A percentile compares a stretch with the other conserved stretches of the same genome.
These are phyloP conservation scores for Euura lappo DNA, from an alignment of 1,140 invertebrate species.

Conservation along the genomic window DNA sequence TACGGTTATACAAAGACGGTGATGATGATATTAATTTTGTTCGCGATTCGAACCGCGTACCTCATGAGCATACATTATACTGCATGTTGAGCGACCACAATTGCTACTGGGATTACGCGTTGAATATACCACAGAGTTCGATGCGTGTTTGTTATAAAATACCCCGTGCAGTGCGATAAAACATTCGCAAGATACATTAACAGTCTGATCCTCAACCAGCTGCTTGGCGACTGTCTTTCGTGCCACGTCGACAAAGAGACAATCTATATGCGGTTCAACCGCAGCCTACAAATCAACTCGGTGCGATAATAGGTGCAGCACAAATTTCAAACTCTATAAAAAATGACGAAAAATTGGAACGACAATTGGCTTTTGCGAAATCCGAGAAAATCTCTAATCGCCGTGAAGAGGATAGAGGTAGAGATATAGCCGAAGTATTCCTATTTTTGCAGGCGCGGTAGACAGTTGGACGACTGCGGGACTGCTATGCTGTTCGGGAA, in stretches of 20 bases:
- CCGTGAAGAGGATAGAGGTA: neutral
- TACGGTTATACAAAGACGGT: no score
- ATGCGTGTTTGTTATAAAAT: neutral
- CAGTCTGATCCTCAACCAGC: neutral
- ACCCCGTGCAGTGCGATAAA: neutral
- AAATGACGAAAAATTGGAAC: slow-evolving; percentile 3
- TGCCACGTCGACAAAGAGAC: neutral
- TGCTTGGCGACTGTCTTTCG: neutral
- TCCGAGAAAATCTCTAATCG: no score
- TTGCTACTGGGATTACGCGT: neutral
- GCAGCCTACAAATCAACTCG: neutral
- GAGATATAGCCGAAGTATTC: slow-evolving; percentile 26
- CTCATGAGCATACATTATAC: slow-evolving; percentile 5
- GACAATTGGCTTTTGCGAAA: no score
- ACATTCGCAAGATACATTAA: neutral
- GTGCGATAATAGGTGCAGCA: slow-evolving; percentile 11
- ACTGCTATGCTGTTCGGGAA: slow-evolving; percentile 10
- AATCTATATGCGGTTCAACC: neutral
- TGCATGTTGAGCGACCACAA: neutral
- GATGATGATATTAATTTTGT: neutral
- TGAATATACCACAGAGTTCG: neutral
- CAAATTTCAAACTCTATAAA: slow-evolving; percentile 20
- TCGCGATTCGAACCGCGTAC: neutral
- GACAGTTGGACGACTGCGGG: slow-evolving; percentile 47
- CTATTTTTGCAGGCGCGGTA: slow-evolving; percentile 49